A percentile compares a stretch with the other conserved stretches of the same genome.
Conservation (phyloP, 2,113 vertebrate genomes). For the Forbesichthys papilliferus region DNA sequence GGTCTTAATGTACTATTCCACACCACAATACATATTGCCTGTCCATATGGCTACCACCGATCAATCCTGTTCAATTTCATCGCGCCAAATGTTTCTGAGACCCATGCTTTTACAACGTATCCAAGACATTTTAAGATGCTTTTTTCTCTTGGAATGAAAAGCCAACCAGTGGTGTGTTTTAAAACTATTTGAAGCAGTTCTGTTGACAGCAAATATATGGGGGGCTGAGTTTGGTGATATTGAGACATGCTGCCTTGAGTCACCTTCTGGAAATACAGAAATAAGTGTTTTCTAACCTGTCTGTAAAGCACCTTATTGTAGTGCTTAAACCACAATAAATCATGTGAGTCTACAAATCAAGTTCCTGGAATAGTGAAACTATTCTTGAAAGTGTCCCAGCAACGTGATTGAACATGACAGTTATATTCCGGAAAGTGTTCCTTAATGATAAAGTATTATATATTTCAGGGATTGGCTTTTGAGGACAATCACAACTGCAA, state of each 20-base stretch:
- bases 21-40: slow-evolving; percentile 45
- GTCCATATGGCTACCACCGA: slow-evolving; percentile 26
- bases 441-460: slow-evolving; percentile 45
- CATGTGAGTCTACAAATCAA: slow-evolving; percentile 27
- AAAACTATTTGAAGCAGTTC: not conserved
- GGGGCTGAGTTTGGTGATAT: slow-evolving; percentile 5
- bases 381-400: slow-evolving; percentile 32
- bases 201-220: not conserved
- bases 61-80: too few relatives aligned
- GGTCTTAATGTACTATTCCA: slow-evolving; percentile 47
- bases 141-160: too few relatives aligned
- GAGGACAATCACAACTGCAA: slow-evolving; percentile 48
- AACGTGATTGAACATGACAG: too few relatives aligned
- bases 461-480: slow-evolving; percentile 47
- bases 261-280: not conserved
- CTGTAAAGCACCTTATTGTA: not conserved
- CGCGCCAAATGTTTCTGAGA: too few relatives aligned
- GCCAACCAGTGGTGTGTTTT: too few relatives aligned
- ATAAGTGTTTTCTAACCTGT: not conserved
- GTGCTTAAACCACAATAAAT: not conserved
- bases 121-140: too few relatives aligned
- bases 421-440: slow-evolving; percentile 34
- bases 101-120: too few relatives aligned
- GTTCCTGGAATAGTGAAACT: slow-evolving; percentile 12
- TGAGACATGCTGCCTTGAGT: too few relatives aligned